A percentile compares a stretch with the other conserved stretches of the same genome.
phyloP scores from a whole-genome alignment of 1,140 invertebrate species.

The Zaprionus davidi region DNA sequence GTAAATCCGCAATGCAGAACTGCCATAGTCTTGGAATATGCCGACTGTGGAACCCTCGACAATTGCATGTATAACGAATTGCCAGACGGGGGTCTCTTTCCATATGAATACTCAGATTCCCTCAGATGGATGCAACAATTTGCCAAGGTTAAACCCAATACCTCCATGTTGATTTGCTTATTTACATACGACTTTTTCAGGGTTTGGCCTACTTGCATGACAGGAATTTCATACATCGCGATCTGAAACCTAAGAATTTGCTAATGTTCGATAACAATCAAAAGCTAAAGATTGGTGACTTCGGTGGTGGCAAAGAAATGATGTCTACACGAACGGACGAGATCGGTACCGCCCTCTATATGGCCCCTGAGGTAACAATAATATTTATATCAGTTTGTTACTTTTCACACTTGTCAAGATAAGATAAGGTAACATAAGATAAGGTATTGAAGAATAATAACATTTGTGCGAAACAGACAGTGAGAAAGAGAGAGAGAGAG shows the following conservation, averaged over 20 bases:
- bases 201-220: background rate
- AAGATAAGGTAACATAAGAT: too few relatives aligned
- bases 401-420: too few relatives aligned
- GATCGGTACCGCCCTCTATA: background rate
- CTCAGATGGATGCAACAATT: background rate
- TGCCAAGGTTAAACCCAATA: background rate
- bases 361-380: background rate
- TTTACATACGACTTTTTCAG: background rate
- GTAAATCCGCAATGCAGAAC: background rate
- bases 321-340: accelerated
- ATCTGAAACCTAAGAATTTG: background rate
- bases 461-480: too few relatives aligned
- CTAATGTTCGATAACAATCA: background rate
- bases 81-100: background rate
- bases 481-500: too few relatives aligned
- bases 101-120: background rate
- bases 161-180: background rate
- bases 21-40: background rate
- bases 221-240: background rate
- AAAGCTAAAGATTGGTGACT: background rate
- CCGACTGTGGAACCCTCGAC: background rate
- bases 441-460: too few relatives aligned
- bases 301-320: background rate
- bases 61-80: background rate
- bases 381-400: too few relatives aligned